These are phyloP conservation scores for Hirtodrosophila trivittata DNA, from an alignment of 2,888 invertebrate species.

Conservation along the genomic window DNA sequence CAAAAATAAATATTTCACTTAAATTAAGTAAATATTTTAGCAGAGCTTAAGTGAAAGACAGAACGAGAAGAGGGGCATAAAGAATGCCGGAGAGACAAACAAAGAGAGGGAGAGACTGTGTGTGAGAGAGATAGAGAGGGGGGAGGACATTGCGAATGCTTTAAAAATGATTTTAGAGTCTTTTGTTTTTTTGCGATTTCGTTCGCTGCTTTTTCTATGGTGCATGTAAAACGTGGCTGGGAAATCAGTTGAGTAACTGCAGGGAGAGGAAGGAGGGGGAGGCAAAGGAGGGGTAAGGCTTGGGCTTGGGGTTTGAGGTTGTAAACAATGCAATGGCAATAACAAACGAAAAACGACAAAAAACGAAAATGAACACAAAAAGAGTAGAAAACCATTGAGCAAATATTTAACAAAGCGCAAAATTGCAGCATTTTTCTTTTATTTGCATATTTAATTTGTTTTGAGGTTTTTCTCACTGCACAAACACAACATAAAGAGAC, in stretches of 20 bases:
- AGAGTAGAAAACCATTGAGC: slow-evolving; percentile 61
- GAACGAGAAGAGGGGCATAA: background rate
- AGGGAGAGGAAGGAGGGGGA: background rate
- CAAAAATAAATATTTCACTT: slow-evolving; percentile 23
- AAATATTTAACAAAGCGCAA: slow-evolving; percentile 78
- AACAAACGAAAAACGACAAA: slow-evolving; percentile 26
- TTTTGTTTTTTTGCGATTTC: background rate
- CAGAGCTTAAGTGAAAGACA: background rate
- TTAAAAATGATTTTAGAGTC: background rate
- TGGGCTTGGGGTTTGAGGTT: background rate
- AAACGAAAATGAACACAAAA: background rate
- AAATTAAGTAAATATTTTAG: slow-evolving; percentile 51
- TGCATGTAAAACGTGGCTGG: no score
- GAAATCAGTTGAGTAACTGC: no score
- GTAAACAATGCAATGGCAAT: slow-evolving; percentile 42
- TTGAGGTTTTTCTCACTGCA: slow-evolving; percentile 61
- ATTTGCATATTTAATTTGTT: slow-evolving; percentile 77
- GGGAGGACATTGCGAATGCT: background rate
- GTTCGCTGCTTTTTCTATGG: no score
- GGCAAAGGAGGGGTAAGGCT: no score
- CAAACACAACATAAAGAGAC: background rate
- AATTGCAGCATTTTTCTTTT: slow-evolving; percentile 72
- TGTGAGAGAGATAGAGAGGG: background rate
- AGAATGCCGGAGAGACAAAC: no score
- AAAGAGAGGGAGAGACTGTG: background rate